Percentiles rank a stretch among this genome's conserved stretches.
Conservation (phyloP, 35 echinoderm and acorn worm species). For the Hemicentrotus pulcherrimus region DNA sequence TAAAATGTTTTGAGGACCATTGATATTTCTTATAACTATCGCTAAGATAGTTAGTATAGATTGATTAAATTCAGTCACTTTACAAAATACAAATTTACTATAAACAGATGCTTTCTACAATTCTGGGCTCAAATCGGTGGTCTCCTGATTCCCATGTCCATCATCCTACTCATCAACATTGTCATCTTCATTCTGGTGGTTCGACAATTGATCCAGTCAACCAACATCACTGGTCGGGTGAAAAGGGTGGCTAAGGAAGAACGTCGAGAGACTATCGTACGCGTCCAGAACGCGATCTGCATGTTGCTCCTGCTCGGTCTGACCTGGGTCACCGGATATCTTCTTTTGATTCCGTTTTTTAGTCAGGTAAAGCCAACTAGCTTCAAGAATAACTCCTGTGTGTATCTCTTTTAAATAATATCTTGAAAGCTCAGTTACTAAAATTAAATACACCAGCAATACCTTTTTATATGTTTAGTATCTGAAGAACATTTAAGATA, state of each 20-base stretch:
- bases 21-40: background rate
- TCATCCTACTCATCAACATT: too few species aligned
- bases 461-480: too few species aligned
- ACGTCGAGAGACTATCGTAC: background rate
- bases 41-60: background rate
- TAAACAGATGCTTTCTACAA: too few species aligned
- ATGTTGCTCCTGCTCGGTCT: background rate
- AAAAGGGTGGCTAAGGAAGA: background rate
- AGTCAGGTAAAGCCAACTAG: background rate
- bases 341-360: background rate
- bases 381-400: too few species aligned
- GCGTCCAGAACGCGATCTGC: background rate
- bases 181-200: too few species aligned
- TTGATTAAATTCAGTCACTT: background rate
- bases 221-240: background rate
- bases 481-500: too few species aligned
- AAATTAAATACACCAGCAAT: too few species aligned
- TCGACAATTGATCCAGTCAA: background rate
- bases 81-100: background rate
- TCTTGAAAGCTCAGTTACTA: too few species aligned
- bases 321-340: background rate
- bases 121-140: too few species aligned
- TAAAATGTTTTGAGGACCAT: too few species aligned
- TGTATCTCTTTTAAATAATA: too few species aligned
- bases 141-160: too few species aligned